phyloP scores from a whole-genome alignment of 1,140 invertebrate species.

The Bombus cullumanus region DNA sequence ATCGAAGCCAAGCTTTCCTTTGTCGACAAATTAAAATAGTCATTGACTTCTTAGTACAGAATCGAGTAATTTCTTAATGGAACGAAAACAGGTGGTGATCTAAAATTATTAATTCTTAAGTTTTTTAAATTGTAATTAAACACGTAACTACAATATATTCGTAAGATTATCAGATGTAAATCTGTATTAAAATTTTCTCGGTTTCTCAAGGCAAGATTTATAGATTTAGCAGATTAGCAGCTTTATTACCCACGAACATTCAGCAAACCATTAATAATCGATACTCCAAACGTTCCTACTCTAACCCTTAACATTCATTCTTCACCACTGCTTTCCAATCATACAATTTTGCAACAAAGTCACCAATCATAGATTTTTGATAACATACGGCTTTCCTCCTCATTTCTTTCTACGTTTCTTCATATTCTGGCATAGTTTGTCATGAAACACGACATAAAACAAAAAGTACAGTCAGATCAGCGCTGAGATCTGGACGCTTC shows the following conservation, averaged over 20 bases:
- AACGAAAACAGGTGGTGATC: no score
- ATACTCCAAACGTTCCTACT: background rate
- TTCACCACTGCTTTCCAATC: background rate
- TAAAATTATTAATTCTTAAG: background rate
- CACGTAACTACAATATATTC: no score
- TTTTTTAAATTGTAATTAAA: background rate
- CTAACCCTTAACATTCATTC: background rate
- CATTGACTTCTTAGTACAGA: background rate
- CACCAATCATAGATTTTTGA: background rate
- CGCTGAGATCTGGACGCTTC: no score
- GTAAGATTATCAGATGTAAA: no score
- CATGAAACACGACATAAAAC: background rate
- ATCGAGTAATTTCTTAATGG: no score
- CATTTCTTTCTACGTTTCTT: background rate
- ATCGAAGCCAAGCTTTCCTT: background rate
- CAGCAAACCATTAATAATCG: background rate
- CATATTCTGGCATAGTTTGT: background rate
- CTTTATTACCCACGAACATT: background rate
- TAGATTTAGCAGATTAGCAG: background rate
- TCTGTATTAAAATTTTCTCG: background rate
- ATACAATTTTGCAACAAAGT: background rate
- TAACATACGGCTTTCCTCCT: background rate
- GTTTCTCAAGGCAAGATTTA: background rate
- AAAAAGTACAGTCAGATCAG: background rate
- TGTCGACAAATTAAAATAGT: background rate